phyloP scores from a whole-genome alignment of 2,797 vertebrate genomes.

The Sylvia borin region DNA sequence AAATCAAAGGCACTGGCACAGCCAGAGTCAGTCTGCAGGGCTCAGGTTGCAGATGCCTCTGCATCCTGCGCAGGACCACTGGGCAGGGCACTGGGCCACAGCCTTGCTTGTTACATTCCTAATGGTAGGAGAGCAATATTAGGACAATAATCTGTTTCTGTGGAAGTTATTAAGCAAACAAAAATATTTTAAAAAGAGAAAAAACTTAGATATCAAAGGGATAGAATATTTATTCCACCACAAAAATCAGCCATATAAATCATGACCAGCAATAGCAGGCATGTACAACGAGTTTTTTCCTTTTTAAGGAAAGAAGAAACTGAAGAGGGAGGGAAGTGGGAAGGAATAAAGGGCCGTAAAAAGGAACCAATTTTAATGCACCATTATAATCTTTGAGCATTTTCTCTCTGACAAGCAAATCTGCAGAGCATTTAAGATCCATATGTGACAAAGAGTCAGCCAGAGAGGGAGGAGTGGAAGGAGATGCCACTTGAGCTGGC shows the following conservation, averaged over 20 bases:
- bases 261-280: background rate
- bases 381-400: background rate
- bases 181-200: background rate
- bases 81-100: background rate
- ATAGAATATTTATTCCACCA: background rate
- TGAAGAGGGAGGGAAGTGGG: background rate
- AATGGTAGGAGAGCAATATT: rapidly evolving
- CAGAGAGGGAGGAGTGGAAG: constrained; percentile 7
- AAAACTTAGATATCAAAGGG: background rate
- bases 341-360: background rate
- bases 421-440: constrained; percentile 36
- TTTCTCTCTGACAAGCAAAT: constrained; percentile 11
- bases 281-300: background rate
- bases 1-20: rapidly evolving
- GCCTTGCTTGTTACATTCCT: background rate
- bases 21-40: rapidly evolving
- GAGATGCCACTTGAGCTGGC: constrained; percentile 64
- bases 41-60: background rate
- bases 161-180: background rate
- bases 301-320: background rate
- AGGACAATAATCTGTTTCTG: background rate
- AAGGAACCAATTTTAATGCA: background rate
- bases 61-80: rapidly evolving
- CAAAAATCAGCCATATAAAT: background rate
- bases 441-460: constrained; percentile 42